These are phyloP conservation scores for Alexandromys fortis DNA, from an alignment of 2,113 vertebrate genomes.

Conservation along the genomic window DNA sequence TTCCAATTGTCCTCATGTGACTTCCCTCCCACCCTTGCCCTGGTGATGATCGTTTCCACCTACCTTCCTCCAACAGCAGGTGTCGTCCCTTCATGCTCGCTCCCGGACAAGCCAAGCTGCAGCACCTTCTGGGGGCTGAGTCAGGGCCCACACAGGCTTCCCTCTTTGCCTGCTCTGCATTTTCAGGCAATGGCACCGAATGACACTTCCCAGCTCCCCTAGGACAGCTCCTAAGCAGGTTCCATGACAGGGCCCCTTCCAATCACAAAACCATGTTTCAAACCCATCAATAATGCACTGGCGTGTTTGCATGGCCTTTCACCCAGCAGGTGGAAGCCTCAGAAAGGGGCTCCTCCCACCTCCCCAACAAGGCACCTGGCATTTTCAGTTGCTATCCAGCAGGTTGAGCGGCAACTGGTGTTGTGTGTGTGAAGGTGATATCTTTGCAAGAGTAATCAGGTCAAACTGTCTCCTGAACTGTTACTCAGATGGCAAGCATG, in stretches of 20 bases:
- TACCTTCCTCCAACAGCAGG: not conserved
- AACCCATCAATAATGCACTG: accelerated
- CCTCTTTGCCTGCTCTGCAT: not conserved
- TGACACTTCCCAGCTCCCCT: not conserved
- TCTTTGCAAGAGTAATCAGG: not conserved
- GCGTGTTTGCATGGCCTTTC: not conserved
- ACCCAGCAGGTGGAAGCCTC: not conserved
- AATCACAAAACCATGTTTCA: accelerated
- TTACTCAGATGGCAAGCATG: not conserved
- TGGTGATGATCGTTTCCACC: accelerated
- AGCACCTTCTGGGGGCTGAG: not conserved
- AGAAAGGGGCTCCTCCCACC: not conserved
- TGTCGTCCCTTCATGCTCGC: accelerated
- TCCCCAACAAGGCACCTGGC: not conserved
- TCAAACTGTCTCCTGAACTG: not conserved
- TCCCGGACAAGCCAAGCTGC: not conserved
- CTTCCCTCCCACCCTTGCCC: not conserved
- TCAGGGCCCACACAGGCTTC: not conserved
- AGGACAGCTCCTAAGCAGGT: not conserved
- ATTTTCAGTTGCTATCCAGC: not conserved
- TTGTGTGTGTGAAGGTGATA: not conserved
- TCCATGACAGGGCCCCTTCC: accelerated
- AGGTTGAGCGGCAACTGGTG: not conserved
- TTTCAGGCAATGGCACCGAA: not conserved
- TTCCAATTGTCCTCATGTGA: not conserved